Base-by-base conservation (phyloP, 2,797 vertebrate genomes). In the Mergus octosetaceus region DNA sequence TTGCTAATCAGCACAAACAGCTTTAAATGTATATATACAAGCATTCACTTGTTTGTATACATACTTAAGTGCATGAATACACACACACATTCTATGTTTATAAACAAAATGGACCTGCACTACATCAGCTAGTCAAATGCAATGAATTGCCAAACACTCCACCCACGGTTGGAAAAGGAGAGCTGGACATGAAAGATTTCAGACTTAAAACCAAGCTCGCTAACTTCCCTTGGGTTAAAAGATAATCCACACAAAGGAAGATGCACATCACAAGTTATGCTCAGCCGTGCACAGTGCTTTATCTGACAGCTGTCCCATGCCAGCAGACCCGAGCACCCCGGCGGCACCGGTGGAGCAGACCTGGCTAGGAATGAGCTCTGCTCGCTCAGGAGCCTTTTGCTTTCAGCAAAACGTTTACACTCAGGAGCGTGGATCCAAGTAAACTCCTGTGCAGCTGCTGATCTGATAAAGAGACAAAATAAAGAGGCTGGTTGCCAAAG, bases 301-400 rank as follows among this genome's bases (percentile, higher is more conserved):
- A 57, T 3, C 47, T 1, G 0, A 11, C 19, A 43, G 54, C 22
- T 1, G 0, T 17, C 49, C 80, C 38, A 12, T 0, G 1, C n/a
- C 7, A 0, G 56, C 74, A 41, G 71, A 32, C 62, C 21, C 3
- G 1, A 57, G 39, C 71, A 5, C 1, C 20, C 43, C 32, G 10
- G 13, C 0, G 0, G 47, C 41, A 57, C 38, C 38, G 11, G n/a
- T 0, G 0, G 14, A 36, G 12, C 70, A 75, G 28, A 70, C 39
- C 9, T 0, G 0, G 28, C 38, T 71, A 90, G 36, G 51, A 78
- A 36, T 20, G 45, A 1, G 0, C 12, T 72, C 6, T 15, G 6
- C 1, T 43, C 1, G 0, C 45, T 61, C 60, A 4, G 4, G 11
- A 34, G 13, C 3, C 27, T 85, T 73, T 34, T 32, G 27, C 57